Percentiles rank a stretch among this genome's conserved stretches.
phyloP scores from a whole-genome alignment of 2,113 vertebrate genomes.

The Sebastes schlegelii region DNA sequence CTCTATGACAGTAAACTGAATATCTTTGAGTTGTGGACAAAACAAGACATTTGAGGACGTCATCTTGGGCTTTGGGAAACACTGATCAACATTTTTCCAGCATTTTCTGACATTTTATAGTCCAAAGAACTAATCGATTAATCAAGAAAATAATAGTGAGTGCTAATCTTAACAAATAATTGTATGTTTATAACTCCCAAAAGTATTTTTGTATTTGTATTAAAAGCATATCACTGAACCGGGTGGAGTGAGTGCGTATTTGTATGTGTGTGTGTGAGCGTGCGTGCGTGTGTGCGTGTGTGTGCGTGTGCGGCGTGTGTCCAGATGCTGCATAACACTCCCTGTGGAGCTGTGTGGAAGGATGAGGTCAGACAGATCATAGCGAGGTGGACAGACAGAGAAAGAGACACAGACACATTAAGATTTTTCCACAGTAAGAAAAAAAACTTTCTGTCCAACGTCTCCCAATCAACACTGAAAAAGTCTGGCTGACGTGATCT shows the following conservation, averaged over 20 bases:
- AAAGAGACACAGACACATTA: neutral
- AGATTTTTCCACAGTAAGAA: constrained; percentile 32
- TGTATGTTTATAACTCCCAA: constrained; percentile 23
- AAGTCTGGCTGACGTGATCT: neutral
- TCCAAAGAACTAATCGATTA: too few species aligned
- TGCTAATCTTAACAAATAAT: constrained; percentile 6
- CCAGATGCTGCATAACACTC: constrained; percentile 66
- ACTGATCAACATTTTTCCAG: too few species aligned
- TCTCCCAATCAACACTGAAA: constrained; percentile 1
- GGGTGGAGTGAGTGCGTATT: constrained; percentile 8
- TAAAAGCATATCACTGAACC: constrained; percentile 15
- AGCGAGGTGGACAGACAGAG: constrained; percentile 44
- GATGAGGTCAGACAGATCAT: constrained; percentile 67
- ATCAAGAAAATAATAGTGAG: neutral
- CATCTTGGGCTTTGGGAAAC: too few species aligned
- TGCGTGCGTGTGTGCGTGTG: neutral
- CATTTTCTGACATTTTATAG: too few species aligned
- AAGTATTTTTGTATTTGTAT: constrained; percentile 13
- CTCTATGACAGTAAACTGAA: too few species aligned
- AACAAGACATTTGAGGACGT: too few species aligned
- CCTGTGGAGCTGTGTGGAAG: constrained; percentile 51
- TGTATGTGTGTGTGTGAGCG: neutral
- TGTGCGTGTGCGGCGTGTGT: constrained; percentile 10
- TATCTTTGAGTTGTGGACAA: too few species aligned
- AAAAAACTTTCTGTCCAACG: neutral